Evolutionary conservation across 2,797 vertebrate species (phyloP).

Genomic region (Podarcis lilfordi): DNA sequence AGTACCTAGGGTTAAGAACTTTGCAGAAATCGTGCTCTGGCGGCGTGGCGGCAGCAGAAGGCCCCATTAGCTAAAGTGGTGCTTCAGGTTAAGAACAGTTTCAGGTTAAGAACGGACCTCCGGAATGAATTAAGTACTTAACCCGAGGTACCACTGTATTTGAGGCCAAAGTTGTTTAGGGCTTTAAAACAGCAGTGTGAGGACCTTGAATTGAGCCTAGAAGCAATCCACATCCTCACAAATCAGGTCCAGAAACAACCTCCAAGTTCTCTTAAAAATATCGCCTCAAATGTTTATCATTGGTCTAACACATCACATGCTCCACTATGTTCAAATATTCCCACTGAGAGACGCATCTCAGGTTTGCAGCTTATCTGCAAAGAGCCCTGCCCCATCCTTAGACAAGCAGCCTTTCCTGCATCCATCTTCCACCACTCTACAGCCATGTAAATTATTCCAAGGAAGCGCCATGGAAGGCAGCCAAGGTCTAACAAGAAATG

Average conservation of each 20-base stretch:
- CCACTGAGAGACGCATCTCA: not conserved
- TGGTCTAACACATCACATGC: not conserved
- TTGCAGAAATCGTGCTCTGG: no score
- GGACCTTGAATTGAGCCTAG: no score
- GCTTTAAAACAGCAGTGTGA: no score
- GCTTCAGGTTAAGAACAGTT: no score
- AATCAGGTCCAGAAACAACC: not conserved
- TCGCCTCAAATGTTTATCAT: not conserved
- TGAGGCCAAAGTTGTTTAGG: no score
- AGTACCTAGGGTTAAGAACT: no score
- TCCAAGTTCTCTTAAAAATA: not conserved
- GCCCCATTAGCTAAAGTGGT: no score
- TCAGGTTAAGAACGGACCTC: no score
- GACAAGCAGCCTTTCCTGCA: fast-evolving
- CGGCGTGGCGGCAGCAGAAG: no score
- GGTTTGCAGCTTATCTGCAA: not conserved
- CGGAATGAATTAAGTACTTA: no score
- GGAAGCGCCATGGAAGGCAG: not conserved
- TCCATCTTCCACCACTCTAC: not conserved
- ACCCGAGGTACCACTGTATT: no score
- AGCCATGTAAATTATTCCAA: not conserved
- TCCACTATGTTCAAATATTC: not conserved
- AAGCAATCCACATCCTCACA: not conserved
- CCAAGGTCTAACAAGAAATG: conserved; percentile 23
- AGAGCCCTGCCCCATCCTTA: not conserved